Base-by-base conservation (phyloP, 2,797 vertebrate genomes). In the Hozukius guyotensis region DNA sequence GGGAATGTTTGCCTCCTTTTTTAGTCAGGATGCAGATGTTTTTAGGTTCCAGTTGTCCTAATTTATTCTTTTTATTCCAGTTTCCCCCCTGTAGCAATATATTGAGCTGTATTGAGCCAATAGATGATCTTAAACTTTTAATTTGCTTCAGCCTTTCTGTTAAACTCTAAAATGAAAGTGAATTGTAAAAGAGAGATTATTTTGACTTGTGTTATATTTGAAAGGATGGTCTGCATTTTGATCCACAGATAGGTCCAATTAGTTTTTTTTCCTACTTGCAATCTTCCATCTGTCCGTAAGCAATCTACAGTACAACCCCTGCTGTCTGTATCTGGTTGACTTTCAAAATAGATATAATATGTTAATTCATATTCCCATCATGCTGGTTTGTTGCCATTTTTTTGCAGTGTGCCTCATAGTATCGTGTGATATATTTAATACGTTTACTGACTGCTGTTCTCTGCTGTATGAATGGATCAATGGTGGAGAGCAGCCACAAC, bases 391-490 rank as follows among this genome's bases (percentile, higher is more conserved):
- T 75, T 79, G 22, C 8, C 32, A 29, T 69, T 24, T 36, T 70
- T 72, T 79, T 79, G 65, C 69, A 55, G 61, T 85, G 72, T 77
- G 67, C 68, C 72, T 72, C 79, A 59, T 78, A 71, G 49, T 68
- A 29, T 10, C n/a, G 20, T 83, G 68, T 88, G 67, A 61, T 74
- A 27, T 84, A 81, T 81, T 76, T 64, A 87, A 76, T 67, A 62
- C 1, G 57, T 52, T 36, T 27, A 83, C 27, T 42, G 62, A 81
- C 32, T 49, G 63, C 12, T 78, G 38, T 78, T 69, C 60, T 77
- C 65, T 72, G 71, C 61, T 80, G 49, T 75, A 55, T 38, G 29
- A 77, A 75, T 20, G 52, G n/a, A 84, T 34, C 52, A 5, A 59
- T 42, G 42, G 25, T 73, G 56, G 27, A 76, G 68, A 84, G 52